Evolutionary conservation across 1,140 invertebrate species (phyloP), one percentile per base, ranked within the genome.

Genomic region (Sinella curviseta): DNA sequence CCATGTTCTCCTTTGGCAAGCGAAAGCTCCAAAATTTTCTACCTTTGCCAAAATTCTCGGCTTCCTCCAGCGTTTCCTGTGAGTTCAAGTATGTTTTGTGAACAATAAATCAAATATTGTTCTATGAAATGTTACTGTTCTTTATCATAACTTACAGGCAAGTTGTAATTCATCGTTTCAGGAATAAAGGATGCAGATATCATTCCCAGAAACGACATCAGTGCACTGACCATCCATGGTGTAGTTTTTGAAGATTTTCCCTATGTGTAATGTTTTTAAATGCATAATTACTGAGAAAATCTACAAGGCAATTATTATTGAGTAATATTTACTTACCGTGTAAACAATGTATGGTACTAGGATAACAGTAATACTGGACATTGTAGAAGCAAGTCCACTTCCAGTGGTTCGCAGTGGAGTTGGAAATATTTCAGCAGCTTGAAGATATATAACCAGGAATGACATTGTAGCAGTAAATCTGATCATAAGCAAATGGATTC

Each of bases 401-500:
- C 91, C 92, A 26, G 90, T 90, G 82, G 92, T 90, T 3, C 92
- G 86, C 30, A 93, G 86, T 78, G 89, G 89, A 0, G 92, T 93
- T 20, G 92, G 92, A 84, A 92, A 92, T 4, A 92, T 87, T 86
- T 93, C 92, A 81, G 92, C 88, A 73, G 89, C 90, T 82, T 92
- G 88, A 86, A 89, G 33, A 24, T 70, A 70, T 31, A 70, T 33
- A 1, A 70, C 31, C 8, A 70, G n/a, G 65, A 70, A 70, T 8
- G 65, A 70, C 12, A 70, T 16, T 12, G 65, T 70, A 12, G 31
- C 31, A 2, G 31, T 30, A 14, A 70, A 33, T n/a, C 31, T 70
- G 24, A 33, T 31, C 4, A 70, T 84, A 92, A 92, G 4, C 65
- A 4, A 70, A 14, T 12, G 31, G 1, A 12, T 31, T 1, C 65